These are phyloP conservation scores for Vanessa cardui DNA, from an alignment of 2,888 invertebrate genomes.

Conservation along the genomic window DNA sequence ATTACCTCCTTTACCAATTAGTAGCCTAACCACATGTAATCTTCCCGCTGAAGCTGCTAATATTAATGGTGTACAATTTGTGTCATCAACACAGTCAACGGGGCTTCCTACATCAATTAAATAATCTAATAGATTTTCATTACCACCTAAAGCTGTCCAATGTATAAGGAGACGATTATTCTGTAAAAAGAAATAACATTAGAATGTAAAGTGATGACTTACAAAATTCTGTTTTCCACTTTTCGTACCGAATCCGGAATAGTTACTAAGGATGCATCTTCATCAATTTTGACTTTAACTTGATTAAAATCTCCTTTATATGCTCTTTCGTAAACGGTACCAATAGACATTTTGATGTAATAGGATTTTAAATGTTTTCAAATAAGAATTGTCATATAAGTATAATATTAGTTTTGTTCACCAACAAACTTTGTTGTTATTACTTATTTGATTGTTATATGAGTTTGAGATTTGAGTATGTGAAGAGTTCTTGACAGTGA, in stretches of 20 bases:
- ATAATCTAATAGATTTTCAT: conserved; percentile 87
- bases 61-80: conserved; percentile 89
- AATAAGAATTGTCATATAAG: too few species aligned
- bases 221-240: background rate
- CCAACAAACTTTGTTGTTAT: too few species aligned
- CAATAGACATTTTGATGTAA: conserved; percentile 63
- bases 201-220: background rate
- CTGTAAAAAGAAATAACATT: conserved; percentile 68
- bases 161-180: conserved; percentile 88
- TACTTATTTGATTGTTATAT: too few species aligned
- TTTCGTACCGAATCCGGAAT: conserved; percentile 62
- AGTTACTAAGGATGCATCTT: conserved; percentile 65
- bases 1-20: conserved; percentile 87
- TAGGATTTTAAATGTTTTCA: background rate
- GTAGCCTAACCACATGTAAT: conserved; percentile 84
- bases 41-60: conserved; percentile 91
- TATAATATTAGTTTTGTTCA: background rate
- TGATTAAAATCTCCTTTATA: conserved; percentile 87
- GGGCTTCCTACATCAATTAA: conserved; percentile 86
- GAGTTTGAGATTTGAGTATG: too few species aligned
- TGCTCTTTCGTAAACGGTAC: conserved; percentile 85
- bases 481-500: background rate
- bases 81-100: conserved; percentile 89
- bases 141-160: conserved; percentile 91
- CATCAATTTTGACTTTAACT: conserved; percentile 84